Conservation (phyloP, 2,113 vertebrate species). For the Balaeniceps rex region DNA sequence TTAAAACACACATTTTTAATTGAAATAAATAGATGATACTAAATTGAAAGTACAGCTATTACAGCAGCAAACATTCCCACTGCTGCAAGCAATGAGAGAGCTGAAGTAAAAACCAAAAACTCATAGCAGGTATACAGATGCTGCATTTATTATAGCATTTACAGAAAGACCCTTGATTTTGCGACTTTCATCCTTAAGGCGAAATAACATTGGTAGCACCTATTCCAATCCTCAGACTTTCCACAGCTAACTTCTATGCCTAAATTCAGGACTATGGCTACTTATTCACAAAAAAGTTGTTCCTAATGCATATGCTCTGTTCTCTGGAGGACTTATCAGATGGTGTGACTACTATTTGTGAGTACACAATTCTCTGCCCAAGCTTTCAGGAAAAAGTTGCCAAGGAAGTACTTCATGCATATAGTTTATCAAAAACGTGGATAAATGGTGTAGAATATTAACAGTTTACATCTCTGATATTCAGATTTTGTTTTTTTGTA, state of each 20-base stretch:
- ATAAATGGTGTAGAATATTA: not conserved
- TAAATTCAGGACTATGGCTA: not conserved
- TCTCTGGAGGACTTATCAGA: not conserved
- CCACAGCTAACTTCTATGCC: not conserved
- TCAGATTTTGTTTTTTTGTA: not conserved
- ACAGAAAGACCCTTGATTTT: not conserved
- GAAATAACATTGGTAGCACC: not conserved
- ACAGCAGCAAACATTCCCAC: not conserved
- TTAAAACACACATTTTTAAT: not conserved
- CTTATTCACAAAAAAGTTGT: not conserved
- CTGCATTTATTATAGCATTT: not conserved
- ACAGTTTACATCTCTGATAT: not conserved
- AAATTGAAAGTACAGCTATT: not conserved
- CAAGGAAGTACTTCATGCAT: not conserved
- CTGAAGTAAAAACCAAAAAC: not conserved
- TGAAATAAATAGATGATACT: not conserved
- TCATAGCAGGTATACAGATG: not conserved
- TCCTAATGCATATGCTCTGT: not conserved
- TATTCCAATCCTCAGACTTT: not conserved
- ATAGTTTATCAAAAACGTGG: not conserved
- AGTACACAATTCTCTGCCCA: not conserved
- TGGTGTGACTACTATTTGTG: not conserved
- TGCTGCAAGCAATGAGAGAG: not conserved
- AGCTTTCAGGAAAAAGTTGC: not conserved
- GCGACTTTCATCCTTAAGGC: not conserved